These are phyloP conservation scores for Drosophila bocqueti DNA, from an alignment of 1,140 invertebrate species.

Conservation along the genomic window DNA sequence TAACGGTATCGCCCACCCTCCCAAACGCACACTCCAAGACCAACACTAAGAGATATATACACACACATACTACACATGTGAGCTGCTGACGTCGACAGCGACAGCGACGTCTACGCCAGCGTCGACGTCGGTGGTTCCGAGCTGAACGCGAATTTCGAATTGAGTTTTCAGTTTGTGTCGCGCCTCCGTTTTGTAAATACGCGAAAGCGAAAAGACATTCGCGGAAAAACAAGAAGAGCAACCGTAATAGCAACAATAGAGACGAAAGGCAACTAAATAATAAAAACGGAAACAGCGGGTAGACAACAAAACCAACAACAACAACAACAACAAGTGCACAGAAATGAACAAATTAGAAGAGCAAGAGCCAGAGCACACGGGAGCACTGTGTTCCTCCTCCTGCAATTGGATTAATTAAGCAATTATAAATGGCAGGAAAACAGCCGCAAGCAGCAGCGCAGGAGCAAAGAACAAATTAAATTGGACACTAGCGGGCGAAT, in stretches of 20 bases:
- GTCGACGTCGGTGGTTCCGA: conserved; percentile 23
- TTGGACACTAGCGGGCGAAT: conserved; percentile 41
- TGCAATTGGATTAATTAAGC: conserved; percentile 82
- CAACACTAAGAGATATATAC: neutral
- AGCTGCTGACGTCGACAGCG: conserved; percentile 16
- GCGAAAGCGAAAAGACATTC: conserved; percentile 66
- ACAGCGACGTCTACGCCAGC: conserved; percentile 3
- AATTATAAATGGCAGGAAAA: conserved; percentile 62
- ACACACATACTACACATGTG: conserved; percentile 9
- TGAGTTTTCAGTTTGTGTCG: conserved; percentile 82
- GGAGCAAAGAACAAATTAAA: conserved; percentile 31
- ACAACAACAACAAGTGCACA: conserved; percentile 5
- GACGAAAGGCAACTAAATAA: conserved; percentile 39
- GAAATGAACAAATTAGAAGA: conserved; percentile 33
- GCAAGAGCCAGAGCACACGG: conserved; percentile 22
- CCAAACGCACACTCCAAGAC: conserved; percentile 8
- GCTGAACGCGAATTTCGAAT: conserved; percentile 79
- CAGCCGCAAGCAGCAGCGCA: conserved; percentile 5
- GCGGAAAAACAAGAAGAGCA: conserved; percentile 24
- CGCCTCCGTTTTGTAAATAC: conserved; percentile 84
- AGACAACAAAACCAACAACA: conserved; percentile 25
- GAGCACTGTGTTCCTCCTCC: conserved; percentile 30
- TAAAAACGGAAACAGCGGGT: conserved; percentile 68
- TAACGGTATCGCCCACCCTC: conserved; percentile 37
- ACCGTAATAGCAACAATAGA: conserved; percentile 17